A percentile compares a stretch with the other conserved stretches of the same genome.
These are phyloP conservation scores for Myotis yumanensis DNA, from an alignment of 2,113 vertebrate species.

Conservation along the genomic window DNA sequence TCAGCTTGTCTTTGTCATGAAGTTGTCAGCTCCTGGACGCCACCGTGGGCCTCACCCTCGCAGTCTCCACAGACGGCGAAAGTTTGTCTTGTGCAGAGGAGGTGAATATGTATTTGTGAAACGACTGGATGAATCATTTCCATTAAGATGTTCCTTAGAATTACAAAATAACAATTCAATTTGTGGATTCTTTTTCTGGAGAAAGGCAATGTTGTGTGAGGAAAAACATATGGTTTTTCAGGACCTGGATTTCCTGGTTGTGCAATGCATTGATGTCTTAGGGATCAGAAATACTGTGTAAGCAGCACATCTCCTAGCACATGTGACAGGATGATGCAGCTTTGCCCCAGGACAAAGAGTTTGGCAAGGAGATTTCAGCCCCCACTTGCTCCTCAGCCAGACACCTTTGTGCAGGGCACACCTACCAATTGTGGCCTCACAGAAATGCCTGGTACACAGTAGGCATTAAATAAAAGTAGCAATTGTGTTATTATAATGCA, in stretches of 20 bases:
- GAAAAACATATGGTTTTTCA: neutral
- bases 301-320: neutral
- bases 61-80: neutral
- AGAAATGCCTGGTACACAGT: constrained; percentile 22
- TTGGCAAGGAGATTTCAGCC: neutral
- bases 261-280: neutral
- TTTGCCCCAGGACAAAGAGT: neutral
- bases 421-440: neutral
- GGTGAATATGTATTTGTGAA: neutral
- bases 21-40: neutral
- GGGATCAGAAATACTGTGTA: neutral
- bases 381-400: neutral
- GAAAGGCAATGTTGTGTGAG: neutral
- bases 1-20: neutral
- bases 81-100: neutral
- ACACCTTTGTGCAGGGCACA: constrained; percentile 15
- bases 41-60: neutral
- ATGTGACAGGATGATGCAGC: neutral
- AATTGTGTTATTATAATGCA: constrained; percentile 52
- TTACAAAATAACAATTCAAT: neutral
- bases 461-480: constrained; percentile 44
- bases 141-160: neutral
- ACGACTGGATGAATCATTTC: neutral
- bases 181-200: neutral
- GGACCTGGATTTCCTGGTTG: neutral